Conservation (phyloP, 2,888 invertebrate species). For the Polydesmus complanatus region DNA sequence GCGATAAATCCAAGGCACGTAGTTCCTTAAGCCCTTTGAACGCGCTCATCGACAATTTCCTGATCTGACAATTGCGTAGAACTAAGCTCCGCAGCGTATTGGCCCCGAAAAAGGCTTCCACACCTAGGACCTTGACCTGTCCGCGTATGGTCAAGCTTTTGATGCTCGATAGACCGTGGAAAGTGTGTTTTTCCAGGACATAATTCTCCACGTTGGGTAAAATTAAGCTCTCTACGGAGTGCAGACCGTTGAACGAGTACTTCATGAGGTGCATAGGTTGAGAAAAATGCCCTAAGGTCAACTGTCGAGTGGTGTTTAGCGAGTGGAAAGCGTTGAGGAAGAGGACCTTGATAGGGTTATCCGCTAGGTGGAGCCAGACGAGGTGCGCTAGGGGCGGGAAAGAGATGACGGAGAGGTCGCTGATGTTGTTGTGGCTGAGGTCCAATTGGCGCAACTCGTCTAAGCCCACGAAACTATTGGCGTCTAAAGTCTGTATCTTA, state of each 20-base stretch:
- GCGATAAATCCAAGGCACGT: constrained; percentile 26
- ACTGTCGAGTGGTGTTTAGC: constrained; percentile 18
- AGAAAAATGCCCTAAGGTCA: constrained; percentile 20
- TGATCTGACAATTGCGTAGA: constrained; percentile 19
- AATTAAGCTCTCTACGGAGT: constrained; percentile 17
- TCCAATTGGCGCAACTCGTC: constrained; percentile 41
- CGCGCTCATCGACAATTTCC: constrained; percentile 16
- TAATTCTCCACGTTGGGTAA: constrained; percentile 22
- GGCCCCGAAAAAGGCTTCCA: constrained; percentile 20
- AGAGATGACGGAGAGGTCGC: constrained; percentile 50
- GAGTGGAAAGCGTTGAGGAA: constrained; percentile 22
- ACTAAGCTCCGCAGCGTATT: constrained; percentile 18
- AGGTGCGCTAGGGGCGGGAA: constrained; percentile 39
- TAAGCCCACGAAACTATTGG: constrained; percentile 14
- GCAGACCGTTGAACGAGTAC: constrained; percentile 20
- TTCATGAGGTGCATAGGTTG: constrained; percentile 22
- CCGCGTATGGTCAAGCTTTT: constrained; percentile 19
- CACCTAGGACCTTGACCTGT: constrained; percentile 18
- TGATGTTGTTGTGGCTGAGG: constrained; percentile 49
- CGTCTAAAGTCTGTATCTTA: constrained; percentile 13
- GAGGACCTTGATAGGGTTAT: constrained; percentile 22
- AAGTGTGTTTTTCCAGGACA: constrained; percentile 20
- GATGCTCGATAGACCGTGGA: constrained; percentile 19
- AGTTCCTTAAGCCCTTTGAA: constrained; percentile 19
- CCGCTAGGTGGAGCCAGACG: constrained; percentile 19